Conservation (phyloP, 1,140 invertebrate genomes). For the Lethrus apterus region DNA sequence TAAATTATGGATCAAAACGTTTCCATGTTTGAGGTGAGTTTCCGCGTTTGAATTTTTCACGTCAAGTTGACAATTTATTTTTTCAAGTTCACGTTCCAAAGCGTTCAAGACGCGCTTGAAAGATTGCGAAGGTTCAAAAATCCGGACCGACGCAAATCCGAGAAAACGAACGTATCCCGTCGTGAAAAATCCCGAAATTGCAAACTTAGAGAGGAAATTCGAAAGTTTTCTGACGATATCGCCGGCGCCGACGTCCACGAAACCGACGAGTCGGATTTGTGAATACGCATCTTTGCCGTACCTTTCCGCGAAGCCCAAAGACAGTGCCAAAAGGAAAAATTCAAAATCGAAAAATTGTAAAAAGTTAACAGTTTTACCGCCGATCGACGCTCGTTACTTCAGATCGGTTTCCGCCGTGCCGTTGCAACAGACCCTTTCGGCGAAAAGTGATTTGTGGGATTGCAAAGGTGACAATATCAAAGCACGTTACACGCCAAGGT, state of each 20-base stretch:
- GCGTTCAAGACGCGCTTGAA: background rate
- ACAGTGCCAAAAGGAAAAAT: background rate
- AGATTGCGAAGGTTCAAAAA: background rate
- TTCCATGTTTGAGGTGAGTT: constrained; percentile 27
- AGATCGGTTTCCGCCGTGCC: constrained; percentile 27
- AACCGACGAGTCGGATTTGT: background rate
- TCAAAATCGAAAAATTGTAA: background rate
- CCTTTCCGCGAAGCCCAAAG: background rate
- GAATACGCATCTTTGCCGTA: constrained; percentile 1
- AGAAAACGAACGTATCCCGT: background rate
- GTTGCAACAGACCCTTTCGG: too few species aligned
- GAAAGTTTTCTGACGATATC: constrained; percentile 3
- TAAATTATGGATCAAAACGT: constrained; percentile 27
- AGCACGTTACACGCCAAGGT: too few species aligned
- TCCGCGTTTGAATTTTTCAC: background rate
- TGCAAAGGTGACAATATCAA: too few species aligned
- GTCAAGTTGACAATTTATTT: background rate
- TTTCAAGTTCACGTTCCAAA: background rate
- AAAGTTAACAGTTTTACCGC: constrained; percentile 17
- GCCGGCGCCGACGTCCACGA: background rate
- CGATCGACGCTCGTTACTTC: constrained; percentile 22
- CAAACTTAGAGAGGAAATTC: background rate
- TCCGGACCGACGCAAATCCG: background rate
- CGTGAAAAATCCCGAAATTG: background rate
- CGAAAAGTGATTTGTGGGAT: too few species aligned